Percentiles rank a stretch among this genome's conserved stretches.
Conservation (phyloP, 2,888 invertebrate species). For the Aspidiotus rigidus region DNA sequence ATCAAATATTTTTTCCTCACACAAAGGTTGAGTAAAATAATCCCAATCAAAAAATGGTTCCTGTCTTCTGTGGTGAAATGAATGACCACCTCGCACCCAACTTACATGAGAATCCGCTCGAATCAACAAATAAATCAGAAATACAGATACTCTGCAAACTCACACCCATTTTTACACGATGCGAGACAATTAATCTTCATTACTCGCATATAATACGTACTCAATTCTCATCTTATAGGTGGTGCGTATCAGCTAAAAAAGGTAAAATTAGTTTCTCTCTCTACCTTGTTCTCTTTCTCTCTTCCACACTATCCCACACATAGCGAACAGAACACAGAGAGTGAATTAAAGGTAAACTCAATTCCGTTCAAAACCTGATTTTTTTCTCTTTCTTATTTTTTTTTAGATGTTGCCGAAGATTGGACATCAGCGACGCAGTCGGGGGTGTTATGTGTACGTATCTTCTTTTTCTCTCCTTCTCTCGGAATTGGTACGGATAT, state of each 20-base stretch:
- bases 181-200: neutral
- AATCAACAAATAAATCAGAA: no score
- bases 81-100: no score
- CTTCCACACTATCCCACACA: neutral
- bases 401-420: slow-evolving; percentile 23
- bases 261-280: neutral
- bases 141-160: no score
- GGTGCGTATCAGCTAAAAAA: slow-evolving; percentile 1
- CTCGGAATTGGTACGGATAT: neutral
- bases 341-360: slow-evolving; percentile 18
- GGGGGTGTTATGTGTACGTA: slow-evolving; percentile 14
- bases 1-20: no score
- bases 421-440: slow-evolving; percentile 13
- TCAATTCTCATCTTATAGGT: neutral
- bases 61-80: no score
- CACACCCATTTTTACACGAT: no score
- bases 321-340: neutral
- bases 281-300: neutral
- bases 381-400: neutral
- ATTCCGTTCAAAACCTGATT: slow-evolving; percentile 14
- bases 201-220: neutral
- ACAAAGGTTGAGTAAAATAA: no score
- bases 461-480: neutral
- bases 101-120: no score
- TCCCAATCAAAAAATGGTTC: no score